Evolutionary conservation across 2,797 vertebrate genomes (phyloP), one percentile per base, ranked within the genome.

Genomic region (Poecilia picta): DNA sequence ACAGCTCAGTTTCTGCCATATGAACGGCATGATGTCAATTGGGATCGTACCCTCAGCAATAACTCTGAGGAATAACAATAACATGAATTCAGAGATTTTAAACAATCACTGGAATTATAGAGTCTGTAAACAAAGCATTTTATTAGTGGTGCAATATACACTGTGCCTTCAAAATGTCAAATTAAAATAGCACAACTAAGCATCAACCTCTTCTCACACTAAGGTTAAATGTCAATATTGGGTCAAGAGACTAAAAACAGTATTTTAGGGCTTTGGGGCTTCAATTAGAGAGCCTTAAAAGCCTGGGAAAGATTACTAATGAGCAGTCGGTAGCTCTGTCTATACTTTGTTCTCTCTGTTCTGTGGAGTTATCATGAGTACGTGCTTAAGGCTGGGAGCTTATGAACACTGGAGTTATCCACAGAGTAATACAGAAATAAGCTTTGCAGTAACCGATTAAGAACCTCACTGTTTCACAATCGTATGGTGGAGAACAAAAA

Each of bases 371-470:
- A 87, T 77, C 80, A 78, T 75, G 36, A 33, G 5, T 81, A 75
- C 71, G 53, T 57, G 36, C 59, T 76, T 74, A 81, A 72, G 73
- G 73, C 85, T 72, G 49, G 64, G 68, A 79, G 88, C 81, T 87
- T 12, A 31, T 59, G 47, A 80, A 81, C 25, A 76, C 59, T 36
- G 78, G 79, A 85, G 75, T 53, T 1, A 39, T 57, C 81, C 83
- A 81, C 0, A 68, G 64, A 68, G 36, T 68, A 68, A 68, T 1
- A 66, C 36, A 79, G 85, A 89, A 90, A 86, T 78, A 91, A 88
- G 89, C 90, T 80, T 88, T 89, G 84, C 75, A 77, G 36, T 43
- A 89, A 84, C 81, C 80, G 82, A 87, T 90, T 82, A 85, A 81
- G 75, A 81, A 75, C 71, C 72, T 79, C 84, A 70, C 83, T 75